Conservation (phyloP, 2,888 invertebrate species). For the Scaptomyza cyrtandrae region DNA sequence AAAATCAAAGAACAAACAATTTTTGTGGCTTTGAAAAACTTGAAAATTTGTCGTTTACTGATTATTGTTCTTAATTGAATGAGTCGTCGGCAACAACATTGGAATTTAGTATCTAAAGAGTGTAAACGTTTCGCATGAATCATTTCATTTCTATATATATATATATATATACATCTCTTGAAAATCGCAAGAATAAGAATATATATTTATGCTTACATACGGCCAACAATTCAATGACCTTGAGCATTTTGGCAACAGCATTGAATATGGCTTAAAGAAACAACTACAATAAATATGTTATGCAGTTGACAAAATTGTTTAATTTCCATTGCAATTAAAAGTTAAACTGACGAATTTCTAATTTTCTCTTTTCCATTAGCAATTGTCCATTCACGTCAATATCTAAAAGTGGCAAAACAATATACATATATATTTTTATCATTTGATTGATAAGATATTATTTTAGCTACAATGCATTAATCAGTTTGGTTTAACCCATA, state of each 20-base stretch:
- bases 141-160: conserved; percentile 17
- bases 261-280: conserved; percentile 8
- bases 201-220: background rate
- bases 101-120: conserved; percentile 37
- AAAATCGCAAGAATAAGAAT: background rate
- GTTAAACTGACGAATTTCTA: too few species aligned
- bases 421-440: conserved; percentile 34
- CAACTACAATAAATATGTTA: background rate
- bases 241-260: conserved; percentile 49
- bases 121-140: conserved; percentile 30
- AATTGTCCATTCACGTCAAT: conserved; percentile 10
- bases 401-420: conserved; percentile 18
- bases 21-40: conserved; percentile 16
- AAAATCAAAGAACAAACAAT: conserved; percentile 21
- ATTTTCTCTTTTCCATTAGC: too few species aligned
- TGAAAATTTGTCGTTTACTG: conserved; percentile 20
- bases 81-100: conserved; percentile 40
- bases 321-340: conserved; percentile 9
- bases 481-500: conserved; percentile 9
- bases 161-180: background rate
- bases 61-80: conserved; percentile 35
- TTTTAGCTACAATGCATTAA: conserved; percentile 26
- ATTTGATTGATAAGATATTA: conserved; percentile 41
- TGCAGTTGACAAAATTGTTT: conserved; percentile 14
- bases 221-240: conserved; percentile 37